phyloP scores from a whole-genome alignment of 2,888 invertebrate genomes.

The Polyploca ridens region DNA sequence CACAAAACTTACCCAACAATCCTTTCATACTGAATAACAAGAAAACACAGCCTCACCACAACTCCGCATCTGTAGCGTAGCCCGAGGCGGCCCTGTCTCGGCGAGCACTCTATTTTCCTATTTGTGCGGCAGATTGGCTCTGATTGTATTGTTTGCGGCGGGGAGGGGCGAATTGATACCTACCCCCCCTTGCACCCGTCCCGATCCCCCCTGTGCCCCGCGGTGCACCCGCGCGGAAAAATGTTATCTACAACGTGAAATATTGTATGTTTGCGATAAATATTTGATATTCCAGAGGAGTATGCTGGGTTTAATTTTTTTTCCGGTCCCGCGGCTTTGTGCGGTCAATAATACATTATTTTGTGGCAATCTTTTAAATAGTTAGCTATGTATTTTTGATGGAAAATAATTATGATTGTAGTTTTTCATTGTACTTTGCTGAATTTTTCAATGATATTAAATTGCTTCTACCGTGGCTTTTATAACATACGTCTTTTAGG shows the following conservation, averaged over 20 bases:
- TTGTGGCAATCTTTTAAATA: constrained; percentile 21
- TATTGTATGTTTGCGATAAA: constrained; percentile 73
- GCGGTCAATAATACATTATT: constrained; percentile 27
- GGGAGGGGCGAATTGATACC: constrained; percentile 68
- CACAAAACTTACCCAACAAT: constrained; percentile 11
- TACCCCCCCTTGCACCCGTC: constrained; percentile 36
- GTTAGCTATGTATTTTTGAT: constrained; percentile 12
- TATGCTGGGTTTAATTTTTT: constrained; percentile 66
- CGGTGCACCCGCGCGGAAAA: constrained; percentile 71
- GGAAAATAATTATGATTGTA: not conserved
- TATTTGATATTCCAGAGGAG: constrained; percentile 75
- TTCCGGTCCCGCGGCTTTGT: constrained; percentile 43
- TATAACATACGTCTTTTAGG: no score
- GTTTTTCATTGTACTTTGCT: not conserved
- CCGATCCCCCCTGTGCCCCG: constrained; percentile 28
- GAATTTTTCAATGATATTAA: no score
- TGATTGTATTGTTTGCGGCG: constrained; percentile 83
- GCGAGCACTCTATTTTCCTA: constrained; percentile 83
- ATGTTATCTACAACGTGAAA: constrained; percentile 68
- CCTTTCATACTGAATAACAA: not conserved
- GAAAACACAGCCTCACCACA: constrained; percentile 2
- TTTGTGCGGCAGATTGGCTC: constrained; percentile 84
- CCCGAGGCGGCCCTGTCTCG: constrained; percentile 71
- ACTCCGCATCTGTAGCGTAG: constrained; percentile 22
- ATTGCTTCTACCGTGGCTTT: no score